Evolutionary conservation across 2,797 vertebrate genomes (phyloP), one percentile per base, ranked within the genome.

Genomic region (Syngnathus acus): DNA sequence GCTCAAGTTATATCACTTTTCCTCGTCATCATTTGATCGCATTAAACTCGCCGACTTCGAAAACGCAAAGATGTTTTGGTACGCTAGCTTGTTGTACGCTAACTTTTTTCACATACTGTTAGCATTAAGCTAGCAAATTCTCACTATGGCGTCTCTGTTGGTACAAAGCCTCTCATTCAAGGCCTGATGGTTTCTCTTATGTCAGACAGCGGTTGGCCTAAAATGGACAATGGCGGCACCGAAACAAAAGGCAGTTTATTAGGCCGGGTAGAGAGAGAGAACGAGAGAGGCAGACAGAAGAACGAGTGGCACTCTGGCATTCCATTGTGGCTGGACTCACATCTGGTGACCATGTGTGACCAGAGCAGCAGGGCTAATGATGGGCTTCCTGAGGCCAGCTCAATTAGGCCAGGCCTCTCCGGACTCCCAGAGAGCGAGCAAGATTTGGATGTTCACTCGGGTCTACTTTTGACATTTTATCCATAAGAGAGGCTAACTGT

Each of bases 301-400:
- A 77, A 75, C 81, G 76, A 82, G 85, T 81, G 80, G 77, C 82
- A 84, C 78, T 88, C 83, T 78, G 89, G 16, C 86, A 87, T 84
- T 90, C 89, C 83, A 92, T 91, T 91, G 90, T 91, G 87, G 80
- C 88, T 88, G 85, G 80, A 88, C 55, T 88, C 93, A 97, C 95
- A 98, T 98, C 96, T 99, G 96, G 95, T 91, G 82, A 87, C 93
- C 96, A 98, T 95, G 94, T 98, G 96, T 94, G 93, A 91, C 84
- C 82, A 80, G 91, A 90, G 90, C 84, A 84, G 85, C 77, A 80
- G 87, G 85, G 86, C 92, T 97, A 95, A 97, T 96, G 94, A 95
- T 94, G 94, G 93, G 93, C 94, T 97, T 95, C 94, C 94, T 94
- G 92, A 93, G 92, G 75, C 86, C 92, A 86, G 90, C 89, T 91